Conservation (phyloP, 2,888 invertebrate genomes). For the Tethea ocularis region DNA sequence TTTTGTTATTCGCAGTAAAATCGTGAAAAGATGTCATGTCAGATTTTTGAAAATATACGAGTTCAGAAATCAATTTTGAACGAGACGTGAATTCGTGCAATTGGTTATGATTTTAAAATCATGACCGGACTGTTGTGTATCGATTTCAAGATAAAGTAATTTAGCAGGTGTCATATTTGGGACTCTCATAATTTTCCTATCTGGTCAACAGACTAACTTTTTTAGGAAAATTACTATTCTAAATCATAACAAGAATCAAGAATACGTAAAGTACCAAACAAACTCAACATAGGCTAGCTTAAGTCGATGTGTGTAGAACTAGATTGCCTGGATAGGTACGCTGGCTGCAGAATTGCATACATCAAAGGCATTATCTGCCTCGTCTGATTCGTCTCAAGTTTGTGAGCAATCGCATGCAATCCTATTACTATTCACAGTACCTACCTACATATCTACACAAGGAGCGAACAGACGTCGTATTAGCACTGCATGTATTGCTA, state of each 20-base stretch:
- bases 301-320: neutral
- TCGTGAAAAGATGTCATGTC: too few relatives aligned
- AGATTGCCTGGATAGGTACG: constrained; percentile 15
- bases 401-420: constrained; percentile 72
- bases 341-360: constrained; percentile 49
- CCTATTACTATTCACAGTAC: constrained; percentile 61
- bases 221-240: neutral
- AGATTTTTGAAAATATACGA: too few relatives aligned
- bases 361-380: constrained; percentile 69
- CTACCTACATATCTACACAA: constrained; percentile 43
- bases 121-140: too few relatives aligned
- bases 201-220: too few relatives aligned
- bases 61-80: too few relatives aligned
- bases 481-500: constrained; percentile 64
- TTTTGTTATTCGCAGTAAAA: too few relatives aligned
- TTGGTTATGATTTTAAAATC: too few relatives aligned
- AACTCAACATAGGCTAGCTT: neutral
- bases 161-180: neutral
- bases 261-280: neutral
- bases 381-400: constrained; percentile 69
- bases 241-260: too few relatives aligned
- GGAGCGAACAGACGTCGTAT: constrained; percentile 52
- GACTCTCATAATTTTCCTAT: too few relatives aligned
- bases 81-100: too few relatives aligned
- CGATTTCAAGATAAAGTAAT: neutral